A percentile compares a stretch with the other conserved stretches of the same genome.
Conservation (phyloP, 1,140 invertebrate genomes). For the Atta texana region DNA sequence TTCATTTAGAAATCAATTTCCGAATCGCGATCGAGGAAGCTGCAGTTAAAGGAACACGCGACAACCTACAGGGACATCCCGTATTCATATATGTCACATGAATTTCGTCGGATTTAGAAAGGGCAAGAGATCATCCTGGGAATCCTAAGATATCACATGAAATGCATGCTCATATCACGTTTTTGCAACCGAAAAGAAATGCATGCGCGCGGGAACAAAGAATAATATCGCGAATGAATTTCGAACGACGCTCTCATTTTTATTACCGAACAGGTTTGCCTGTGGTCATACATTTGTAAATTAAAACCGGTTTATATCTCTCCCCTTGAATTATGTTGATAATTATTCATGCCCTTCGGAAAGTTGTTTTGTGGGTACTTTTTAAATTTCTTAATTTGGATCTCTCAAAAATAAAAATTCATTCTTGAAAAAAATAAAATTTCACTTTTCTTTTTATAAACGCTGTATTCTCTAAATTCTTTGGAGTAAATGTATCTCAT, state of each 20-base stretch:
- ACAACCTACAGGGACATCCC: background rate
- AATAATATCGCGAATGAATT: background rate
- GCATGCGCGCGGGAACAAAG: background rate
- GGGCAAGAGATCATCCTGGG: constrained; percentile 24
- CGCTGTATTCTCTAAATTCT: too few relatives aligned
- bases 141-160: constrained; percentile 14
- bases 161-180: constrained; percentile 23
- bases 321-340: background rate
- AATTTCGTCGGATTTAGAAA: constrained; percentile 51
- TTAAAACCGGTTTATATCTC: background rate
- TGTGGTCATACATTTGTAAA: background rate
- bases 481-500: too few relatives aligned
- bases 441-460: too few relatives aligned
- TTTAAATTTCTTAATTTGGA: too few relatives aligned
- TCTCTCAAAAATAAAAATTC: too few relatives aligned
- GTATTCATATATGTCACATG: constrained; percentile 20
- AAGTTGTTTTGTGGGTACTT: too few relatives aligned
- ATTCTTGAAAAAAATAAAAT: too few relatives aligned
- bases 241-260: background rate
- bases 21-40: background rate
- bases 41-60: background rate
- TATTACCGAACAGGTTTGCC: background rate
- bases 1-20: constrained; percentile 17
- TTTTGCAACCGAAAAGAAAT: background rate
- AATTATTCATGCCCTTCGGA: too few relatives aligned